Evolutionary conservation across 2,113 vertebrate species (phyloP), one percentile per base, ranked within the genome.

Genomic region (Gorsachius goisagi): DNA sequence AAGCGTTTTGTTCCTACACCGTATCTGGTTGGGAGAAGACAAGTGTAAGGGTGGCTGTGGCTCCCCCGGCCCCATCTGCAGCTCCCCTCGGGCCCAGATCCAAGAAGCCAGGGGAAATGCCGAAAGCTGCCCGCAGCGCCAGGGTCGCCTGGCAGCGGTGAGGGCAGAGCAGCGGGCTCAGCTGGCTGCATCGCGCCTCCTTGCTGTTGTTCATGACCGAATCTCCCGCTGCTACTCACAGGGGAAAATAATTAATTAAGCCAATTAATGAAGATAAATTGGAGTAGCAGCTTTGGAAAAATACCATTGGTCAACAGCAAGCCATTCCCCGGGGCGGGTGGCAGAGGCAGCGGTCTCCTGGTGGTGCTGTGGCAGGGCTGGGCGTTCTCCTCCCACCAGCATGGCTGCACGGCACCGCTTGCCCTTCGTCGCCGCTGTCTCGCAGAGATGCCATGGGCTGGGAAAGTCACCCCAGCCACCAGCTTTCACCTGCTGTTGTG

Each of bases 101-200:
- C 10, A 1, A 56, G 62, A 22, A 59, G 27, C 9, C 47, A 22
- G 45, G 37, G 45, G 26, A 64, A 23, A 56, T 7, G 19, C n/a
- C 20, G 1, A 27, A 41, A 76, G 4, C 80, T 74, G 55, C 11
- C 37, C 4, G 4, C 23, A 13, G 20, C 1, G 0, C 33, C 0
- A 0, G 37, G 55, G 63, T 19, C 5, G 6, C 5, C 1, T 0
- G 4, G 64, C 71, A 82, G 62, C 0, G 1, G 5, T 0, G 0
- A 6, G n/a, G 82, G 37, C 83, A 68, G 79, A 64, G 63, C 5
- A 0, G 23, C 9, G 12, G 21, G 4, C 66, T 62, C 0, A 0
- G 67, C 58, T 64, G 37, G 4, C 73, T 56, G 59, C 56, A 19
- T 55, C 35, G 0, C 13, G 1, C 16, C 37, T 59, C 64, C 6